Percentiles rank a stretch among this genome's conserved stretches.
Evolutionary conservation across 2,113 vertebrate genomes (phyloP).

Genomic region (Odontesthes bonariensis): DNA sequence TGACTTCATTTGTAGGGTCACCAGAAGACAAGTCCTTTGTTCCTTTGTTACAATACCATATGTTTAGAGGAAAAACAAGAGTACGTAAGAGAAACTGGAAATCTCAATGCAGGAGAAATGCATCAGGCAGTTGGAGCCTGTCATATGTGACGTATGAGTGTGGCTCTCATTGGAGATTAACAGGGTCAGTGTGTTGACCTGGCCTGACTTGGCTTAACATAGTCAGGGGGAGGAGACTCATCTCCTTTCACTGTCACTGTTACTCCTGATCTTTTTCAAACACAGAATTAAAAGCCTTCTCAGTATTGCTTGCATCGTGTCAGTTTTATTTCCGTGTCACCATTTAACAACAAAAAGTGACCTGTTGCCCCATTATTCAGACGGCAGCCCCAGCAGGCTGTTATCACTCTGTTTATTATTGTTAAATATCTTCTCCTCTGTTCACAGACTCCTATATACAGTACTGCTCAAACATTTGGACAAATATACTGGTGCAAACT

Average conservation of each 20-base stretch:
- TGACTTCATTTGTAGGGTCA: slow-evolving; percentile 17
- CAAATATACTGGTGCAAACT: too few species aligned
- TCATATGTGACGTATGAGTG: slow-evolving; percentile 20
- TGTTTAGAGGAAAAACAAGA: not conserved
- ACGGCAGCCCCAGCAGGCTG: too few species aligned
- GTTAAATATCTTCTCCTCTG: too few species aligned
- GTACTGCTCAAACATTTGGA: too few species aligned
- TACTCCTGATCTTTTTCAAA: slow-evolving; percentile 31
- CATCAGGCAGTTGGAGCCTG: slow-evolving; percentile 6
- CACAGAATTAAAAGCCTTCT: not conserved
- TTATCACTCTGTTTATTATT: too few species aligned
- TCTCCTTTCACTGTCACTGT: slow-evolving; percentile 59
- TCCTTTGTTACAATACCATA: not conserved
- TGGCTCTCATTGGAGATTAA: slow-evolving; percentile 58
- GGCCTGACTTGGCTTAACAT: slow-evolving; percentile 22
- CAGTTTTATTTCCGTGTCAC: too few species aligned
- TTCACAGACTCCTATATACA: too few species aligned
- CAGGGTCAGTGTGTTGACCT: slow-evolving; percentile 52
- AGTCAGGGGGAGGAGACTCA: slow-evolving; percentile 14
- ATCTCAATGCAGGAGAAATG: not conserved
- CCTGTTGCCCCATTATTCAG: too few species aligned
- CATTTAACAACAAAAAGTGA: too few species aligned
- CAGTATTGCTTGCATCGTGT: not conserved
- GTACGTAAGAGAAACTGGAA: not conserved
- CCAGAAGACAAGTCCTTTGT: slow-evolving; percentile 3